A percentile compares a stretch with the other conserved stretches of the same genome.
Evolutionary conservation across 2,113 vertebrate species (phyloP).

Genomic region (Narcine bancroftii): DNA sequence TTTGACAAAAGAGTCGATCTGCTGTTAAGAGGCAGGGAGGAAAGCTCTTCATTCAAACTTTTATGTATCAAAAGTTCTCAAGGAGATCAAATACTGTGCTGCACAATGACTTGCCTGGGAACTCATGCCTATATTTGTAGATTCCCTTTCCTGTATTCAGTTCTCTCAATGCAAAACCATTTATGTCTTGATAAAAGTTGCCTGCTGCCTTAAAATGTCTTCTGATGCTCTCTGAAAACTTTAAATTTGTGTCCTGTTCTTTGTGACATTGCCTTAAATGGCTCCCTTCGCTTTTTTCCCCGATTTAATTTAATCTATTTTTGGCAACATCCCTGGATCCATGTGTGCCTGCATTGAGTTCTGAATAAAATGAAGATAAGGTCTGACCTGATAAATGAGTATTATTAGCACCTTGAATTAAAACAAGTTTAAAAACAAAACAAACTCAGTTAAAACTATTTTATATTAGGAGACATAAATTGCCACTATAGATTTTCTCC

Average conservation of each 20-base stretch:
- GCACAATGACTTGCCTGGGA: neutral
- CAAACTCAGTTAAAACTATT: neutral
- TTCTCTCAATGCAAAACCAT: neutral
- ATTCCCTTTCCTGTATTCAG: neutral
- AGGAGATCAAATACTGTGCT: neutral
- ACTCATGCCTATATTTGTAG: neutral
- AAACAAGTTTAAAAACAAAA: neutral
- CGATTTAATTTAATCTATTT: too few relatives aligned
- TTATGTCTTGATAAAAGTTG: neutral
- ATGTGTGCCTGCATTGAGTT: neutral
- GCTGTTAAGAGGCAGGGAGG: neutral
- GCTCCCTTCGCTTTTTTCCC: neutral
- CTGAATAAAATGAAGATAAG: neutral
- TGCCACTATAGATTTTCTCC: neutral
- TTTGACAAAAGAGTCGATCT: neutral
- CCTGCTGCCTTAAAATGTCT: neutral
- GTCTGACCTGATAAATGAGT: neutral
- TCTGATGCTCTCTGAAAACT: neutral
- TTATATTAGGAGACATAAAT: neutral
- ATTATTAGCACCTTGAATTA: neutral
- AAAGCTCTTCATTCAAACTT: neutral
- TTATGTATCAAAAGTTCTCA: neutral
- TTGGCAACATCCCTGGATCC: neutral
- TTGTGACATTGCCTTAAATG: neutral
- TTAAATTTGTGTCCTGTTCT: neutral